Evolutionary conservation across 2,113 vertebrate genomes (phyloP).

Genomic region (Athene noctua): DNA sequence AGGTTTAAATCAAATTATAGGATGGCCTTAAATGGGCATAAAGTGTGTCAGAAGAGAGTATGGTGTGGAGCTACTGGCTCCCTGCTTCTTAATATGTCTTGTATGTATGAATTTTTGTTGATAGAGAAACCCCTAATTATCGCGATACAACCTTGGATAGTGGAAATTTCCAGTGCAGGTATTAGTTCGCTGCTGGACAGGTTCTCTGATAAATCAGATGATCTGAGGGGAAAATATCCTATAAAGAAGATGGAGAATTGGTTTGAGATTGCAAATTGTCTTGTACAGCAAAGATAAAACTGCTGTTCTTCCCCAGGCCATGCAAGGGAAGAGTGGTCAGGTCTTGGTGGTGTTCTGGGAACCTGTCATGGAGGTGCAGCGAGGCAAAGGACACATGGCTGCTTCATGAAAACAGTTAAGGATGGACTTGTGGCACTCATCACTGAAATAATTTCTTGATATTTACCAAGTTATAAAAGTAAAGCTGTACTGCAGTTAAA

Average conservation of each 20-base stretch:
- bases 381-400: neutral
- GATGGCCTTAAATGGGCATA: neutral
- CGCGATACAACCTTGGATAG: rapidly evolving
- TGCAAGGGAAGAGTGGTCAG: neutral
- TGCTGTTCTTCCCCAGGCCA: neutral
- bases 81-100: neutral
- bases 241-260: neutral
- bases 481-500: neutral
- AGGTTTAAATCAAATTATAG: neutral
- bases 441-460: neutral
- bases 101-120: neutral
- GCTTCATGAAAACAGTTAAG: neutral
- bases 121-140: neutral
- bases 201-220: neutral
- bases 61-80: neutral
- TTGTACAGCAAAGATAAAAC: neutral
- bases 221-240: neutral
- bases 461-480: neutral
- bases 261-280: neutral
- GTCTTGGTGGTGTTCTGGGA: neutral
- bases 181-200: neutral
- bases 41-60: neutral
- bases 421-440: neutral
- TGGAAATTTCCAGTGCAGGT: neutral
- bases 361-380: neutral